Percentiles rank a stretch among this genome's conserved stretches.
These are phyloP conservation scores for Agriotes lineatus DNA, from an alignment of 2,888 invertebrate genomes.

Conservation along the genomic window DNA sequence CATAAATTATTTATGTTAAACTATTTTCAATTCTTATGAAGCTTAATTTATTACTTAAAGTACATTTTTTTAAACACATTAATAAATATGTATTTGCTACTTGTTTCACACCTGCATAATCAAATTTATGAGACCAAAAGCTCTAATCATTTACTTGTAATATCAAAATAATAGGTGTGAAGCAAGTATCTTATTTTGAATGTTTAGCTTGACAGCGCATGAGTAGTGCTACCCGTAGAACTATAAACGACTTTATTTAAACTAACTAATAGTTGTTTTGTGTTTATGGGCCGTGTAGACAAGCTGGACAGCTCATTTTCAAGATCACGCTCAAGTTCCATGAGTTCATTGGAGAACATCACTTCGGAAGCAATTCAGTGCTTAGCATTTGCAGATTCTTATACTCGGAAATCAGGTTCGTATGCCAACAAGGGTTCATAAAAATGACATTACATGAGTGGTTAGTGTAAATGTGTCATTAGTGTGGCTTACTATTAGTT, in stretches of 20 bases:
- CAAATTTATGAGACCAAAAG: neutral
- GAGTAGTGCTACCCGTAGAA: slow-evolving; percentile 52
- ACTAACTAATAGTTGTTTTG: slow-evolving; percentile 57
- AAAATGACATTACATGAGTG: too few species aligned
- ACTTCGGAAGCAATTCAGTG: slow-evolving; percentile 96
- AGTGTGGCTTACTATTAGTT: too few species aligned
- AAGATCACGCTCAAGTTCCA: slow-evolving; percentile 95
- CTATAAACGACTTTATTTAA: slow-evolving; percentile 16
- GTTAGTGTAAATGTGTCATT: too few species aligned
- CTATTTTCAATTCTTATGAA: slow-evolving; percentile 22
- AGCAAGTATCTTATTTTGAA: slow-evolving; percentile 32
- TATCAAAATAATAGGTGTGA: too few species aligned
- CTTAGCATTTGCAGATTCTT: slow-evolving; percentile 95
- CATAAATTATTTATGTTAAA: slow-evolving; percentile 28
- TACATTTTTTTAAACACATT: slow-evolving; percentile 40
- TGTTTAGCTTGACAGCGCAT: slow-evolving; percentile 56
- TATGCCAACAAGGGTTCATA: too few species aligned
- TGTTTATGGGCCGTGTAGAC: slow-evolving; percentile 84
- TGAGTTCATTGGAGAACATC: slow-evolving; percentile 98
- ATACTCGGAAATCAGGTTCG: slow-evolving; percentile 93
- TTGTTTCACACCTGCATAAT: slow-evolving; percentile 9
- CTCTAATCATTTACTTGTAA: too few species aligned
- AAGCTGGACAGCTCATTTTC: slow-evolving; percentile 97
- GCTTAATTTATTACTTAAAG: slow-evolving; percentile 23
- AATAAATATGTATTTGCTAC: slow-evolving; percentile 12